Evolutionary conservation across 2,797 vertebrate species (phyloP), one percentile per base, ranked within the genome.

Genomic region (Scarus forsteni): DNA sequence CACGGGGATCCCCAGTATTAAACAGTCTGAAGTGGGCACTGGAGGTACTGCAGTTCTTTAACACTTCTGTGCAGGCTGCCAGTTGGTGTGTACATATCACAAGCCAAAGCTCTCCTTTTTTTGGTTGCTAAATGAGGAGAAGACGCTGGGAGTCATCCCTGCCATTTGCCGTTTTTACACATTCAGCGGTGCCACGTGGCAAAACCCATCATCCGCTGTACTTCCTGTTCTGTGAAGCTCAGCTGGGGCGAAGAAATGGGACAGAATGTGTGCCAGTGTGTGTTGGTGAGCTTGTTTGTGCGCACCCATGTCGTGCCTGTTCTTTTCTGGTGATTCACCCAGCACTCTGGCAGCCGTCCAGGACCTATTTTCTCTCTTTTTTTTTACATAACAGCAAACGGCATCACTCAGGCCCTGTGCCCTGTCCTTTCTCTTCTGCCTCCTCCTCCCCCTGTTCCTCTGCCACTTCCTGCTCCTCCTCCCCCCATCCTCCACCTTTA

Each of bases 281-380:
- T 84, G 45, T 58, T 45, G 53, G 49, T 60, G 68, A 67, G 60
- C 46, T 67, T 68, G 67, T 65, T 75, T 68, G 70, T 67, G 58
- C 66, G 73, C 63, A 64, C 66, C 85, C 80, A 86, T 87, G 85
- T 88, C 57, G 82, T 85, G 88, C 80, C 76, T 88, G 86, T 85
- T 86, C 83, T 74, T 82, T 84, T 81, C 86, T 73, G 80, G 90
- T 93, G 93, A 93, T 88, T 94, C 93, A 91, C 71, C 77, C 82
- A 83, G 85, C 76, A 91, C 84, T 74, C 87, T 94, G 94, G 94
- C 92, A 92, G 78, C 50, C 19, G 40, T 88, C 93, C 93, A 95
- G 83, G 84, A 86, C 86, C 91, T 93, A 92, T 94, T 94, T 94
- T 92, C 90, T 93, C 89, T 50, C 89, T 91, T 92, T 90, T 92